Base-by-base conservation (phyloP, 2,113 vertebrate genomes). In the Protobothrops flavoviridis region DNA sequence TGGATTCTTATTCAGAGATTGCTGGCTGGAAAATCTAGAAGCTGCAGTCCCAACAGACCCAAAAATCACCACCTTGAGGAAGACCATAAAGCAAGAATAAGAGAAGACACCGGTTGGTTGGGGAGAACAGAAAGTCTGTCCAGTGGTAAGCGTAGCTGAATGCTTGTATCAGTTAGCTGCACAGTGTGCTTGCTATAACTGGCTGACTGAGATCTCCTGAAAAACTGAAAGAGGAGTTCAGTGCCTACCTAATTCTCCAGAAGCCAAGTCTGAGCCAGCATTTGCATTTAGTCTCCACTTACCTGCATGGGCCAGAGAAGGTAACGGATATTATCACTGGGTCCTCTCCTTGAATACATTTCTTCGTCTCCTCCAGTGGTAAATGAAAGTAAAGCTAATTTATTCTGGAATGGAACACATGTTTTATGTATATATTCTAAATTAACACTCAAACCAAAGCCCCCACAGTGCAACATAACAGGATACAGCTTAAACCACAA, bases 251-350 rank as follows among this genome's bases (percentile, higher is more conserved):
- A 29, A 52, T 50, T 26, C 52, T 23, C 8, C n/a, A 87, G 43
- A 86, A 6, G 11, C 90, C 87, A 0, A 20, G 50, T 15, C 43
- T 92, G 59, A 7, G 90, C 74, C 74, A 86, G 4, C 1, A 33
- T 57, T 50, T 91, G 53, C 13, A 11, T 29, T 4, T 13, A 1
- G 12, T 89, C 45, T 81, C 13, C 12, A 48, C 33, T 17, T 97
- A 98, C 98, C 97, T 98, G 97, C 64, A 98, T 96, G 9, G 97
- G 98, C 98, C 98, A 98, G n/a, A 98, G 95, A 55, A 97, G 45
- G 87, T 96, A 97, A 12, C 96, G 97, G 88, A 97, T 95, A 64
- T 98, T 96, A 15, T 97, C 97, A 0, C 2, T 45, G 8, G 93
- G 64, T 6, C 95, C 53, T 0, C 23, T 59, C 4, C 95, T 96